phyloP scores from a whole-genome alignment of 2,113 vertebrate genomes.

The Aegotheles bennettii region DNA sequence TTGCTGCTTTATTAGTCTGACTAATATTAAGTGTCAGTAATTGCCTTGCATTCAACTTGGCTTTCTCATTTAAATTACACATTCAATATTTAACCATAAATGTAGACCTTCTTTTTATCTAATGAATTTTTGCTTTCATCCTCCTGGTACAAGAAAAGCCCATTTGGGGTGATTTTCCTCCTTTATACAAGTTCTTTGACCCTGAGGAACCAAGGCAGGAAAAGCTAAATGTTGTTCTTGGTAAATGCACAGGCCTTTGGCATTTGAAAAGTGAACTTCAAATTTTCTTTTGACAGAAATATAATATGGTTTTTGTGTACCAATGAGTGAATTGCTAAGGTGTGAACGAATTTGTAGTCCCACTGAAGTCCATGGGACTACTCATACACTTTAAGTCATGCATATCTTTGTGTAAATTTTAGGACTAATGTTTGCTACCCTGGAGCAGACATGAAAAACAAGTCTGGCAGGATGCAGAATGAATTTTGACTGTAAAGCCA shows the following conservation, averaged over 20 bases:
- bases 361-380: not conserved
- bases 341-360: not conserved
- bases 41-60: slow-evolving; percentile 74
- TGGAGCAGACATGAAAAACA: not conserved
- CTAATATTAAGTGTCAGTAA: slow-evolving; percentile 81
- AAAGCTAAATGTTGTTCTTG: not conserved
- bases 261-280: slow-evolving; percentile 7
- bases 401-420: not conserved
- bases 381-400: not conserved
- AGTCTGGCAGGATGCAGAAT: not conserved
- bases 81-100: slow-evolving; percentile 70
- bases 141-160: not conserved
- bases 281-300: slow-evolving; percentile 14
- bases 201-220: not conserved
- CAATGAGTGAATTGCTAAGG: not conserved
- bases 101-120: slow-evolving; percentile 55
- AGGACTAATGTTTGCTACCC: not conserved
- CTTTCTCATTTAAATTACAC: slow-evolving; percentile 74
- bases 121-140: slow-evolving; percentile 48
- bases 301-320: not conserved
- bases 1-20: slow-evolving; percentile 80
- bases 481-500: not conserved
- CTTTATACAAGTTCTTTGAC: not conserved
- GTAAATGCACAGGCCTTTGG: not conserved
- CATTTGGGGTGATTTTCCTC: slow-evolving; percentile 33